Percentiles rank a stretch among this genome's conserved stretches.
Conservation (phyloP, 2,113 vertebrate genomes). For the Bufo bufo region DNA sequence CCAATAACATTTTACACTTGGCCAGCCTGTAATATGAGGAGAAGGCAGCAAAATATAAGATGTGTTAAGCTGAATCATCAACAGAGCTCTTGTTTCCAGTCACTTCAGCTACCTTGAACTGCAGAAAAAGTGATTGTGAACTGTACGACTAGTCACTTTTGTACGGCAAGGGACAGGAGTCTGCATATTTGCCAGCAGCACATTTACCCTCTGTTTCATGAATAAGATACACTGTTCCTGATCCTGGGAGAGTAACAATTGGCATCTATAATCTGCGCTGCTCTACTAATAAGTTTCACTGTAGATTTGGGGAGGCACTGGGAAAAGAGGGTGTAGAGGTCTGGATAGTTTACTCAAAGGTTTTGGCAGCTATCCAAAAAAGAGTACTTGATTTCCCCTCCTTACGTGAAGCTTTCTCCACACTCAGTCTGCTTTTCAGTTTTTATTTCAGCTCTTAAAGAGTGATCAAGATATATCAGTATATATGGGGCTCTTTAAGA, state of each 20-base stretch:
- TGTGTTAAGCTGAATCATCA: neutral
- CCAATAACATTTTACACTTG: neutral
- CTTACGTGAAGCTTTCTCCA: neutral
- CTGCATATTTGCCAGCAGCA: constrained; percentile 43
- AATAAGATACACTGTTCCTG: constrained; percentile 47
- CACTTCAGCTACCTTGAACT: neutral
- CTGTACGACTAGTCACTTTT: constrained; percentile 15
- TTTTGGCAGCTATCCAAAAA: constrained; percentile 36
- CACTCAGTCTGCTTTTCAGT: too few species aligned
- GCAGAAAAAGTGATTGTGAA: constrained; percentile 20
- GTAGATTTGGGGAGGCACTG: constrained; percentile 49
- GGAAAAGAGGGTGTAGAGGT: constrained; percentile 40
- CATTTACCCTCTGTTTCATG: constrained; percentile 38
- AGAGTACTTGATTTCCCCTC: constrained; percentile 21
- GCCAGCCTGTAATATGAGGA: neutral
- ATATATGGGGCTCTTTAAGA: neutral
- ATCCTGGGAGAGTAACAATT: constrained; percentile 49
- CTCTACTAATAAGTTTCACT: constrained; percentile 45
- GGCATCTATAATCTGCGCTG: constrained; percentile 47
- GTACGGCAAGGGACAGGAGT: constrained; percentile 16
- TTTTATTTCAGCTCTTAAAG: neutral
- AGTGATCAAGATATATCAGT: neutral
- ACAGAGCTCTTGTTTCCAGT: constrained; percentile 25
- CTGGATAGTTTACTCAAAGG: constrained; percentile 39
- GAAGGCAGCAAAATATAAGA: neutral